A percentile compares a stretch with the other conserved stretches of the same genome.
These are phyloP conservation scores for Pseudochirops corinnae DNA, from an alignment of 2,797 vertebrate species.

Conservation along the genomic window DNA sequence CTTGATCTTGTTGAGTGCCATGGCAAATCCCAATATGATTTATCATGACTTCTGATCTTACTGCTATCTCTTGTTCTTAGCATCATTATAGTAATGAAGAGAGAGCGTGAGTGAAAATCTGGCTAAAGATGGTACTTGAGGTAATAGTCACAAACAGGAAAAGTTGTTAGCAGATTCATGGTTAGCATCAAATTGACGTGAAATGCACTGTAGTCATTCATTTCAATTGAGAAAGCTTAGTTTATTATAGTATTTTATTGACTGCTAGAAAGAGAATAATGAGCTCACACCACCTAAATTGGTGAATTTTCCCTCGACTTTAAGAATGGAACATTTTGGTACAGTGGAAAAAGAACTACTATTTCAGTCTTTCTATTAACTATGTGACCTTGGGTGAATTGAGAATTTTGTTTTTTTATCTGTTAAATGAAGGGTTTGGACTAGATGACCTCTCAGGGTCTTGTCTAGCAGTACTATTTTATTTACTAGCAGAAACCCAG, in stretches of 20 bases:
- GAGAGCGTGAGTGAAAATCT: background rate
- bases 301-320: background rate
- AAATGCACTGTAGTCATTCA: background rate
- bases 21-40: background rate
- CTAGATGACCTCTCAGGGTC: background rate
- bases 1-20: constrained; percentile 20
- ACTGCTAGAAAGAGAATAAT: background rate
- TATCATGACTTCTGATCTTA: background rate
- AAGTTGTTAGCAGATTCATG: constrained; percentile 3
- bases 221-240: background rate
- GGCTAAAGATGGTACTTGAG: background rate
- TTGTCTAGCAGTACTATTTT: background rate
- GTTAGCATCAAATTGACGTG: background rate
- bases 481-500: background rate
- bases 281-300: background rate
- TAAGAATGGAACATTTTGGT: background rate
- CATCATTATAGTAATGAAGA: background rate
- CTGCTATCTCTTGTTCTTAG: background rate
- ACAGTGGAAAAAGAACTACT: background rate
- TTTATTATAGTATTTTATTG: background rate
- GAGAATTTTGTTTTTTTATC: background rate
- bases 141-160: background rate
- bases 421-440: background rate
- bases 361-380: background rate
- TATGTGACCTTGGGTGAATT: background rate